Evolutionary conservation across 1,140 invertebrate species (phyloP), one percentile per base, ranked within the genome.

Genomic region (Carposina sasakii): DNA sequence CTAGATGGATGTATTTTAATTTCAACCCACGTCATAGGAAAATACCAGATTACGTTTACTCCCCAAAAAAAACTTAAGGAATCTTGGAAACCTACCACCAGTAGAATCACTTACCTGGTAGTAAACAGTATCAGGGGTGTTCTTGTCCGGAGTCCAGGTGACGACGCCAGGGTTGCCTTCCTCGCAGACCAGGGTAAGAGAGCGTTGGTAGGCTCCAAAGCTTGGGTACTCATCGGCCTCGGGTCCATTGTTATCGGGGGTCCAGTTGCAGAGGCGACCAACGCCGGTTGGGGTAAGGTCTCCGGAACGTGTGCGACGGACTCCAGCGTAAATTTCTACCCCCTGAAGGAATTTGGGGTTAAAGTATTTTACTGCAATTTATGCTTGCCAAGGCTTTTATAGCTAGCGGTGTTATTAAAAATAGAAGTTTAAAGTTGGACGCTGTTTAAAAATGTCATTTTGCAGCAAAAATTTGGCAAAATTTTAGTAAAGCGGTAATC

Each of bases 91-190:
- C n/a, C n/a, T n/a, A n/a, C n/a, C n/a, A n/a, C n/a, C n/a, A n/a
- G n/a, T n/a, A n/a, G n/a, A n/a, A n/a, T n/a, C n/a, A n/a, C 51
- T 50, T 53, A 94, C 93, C 87, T 96, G 95, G 83, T 97, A 98
- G 76, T 96, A 98, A 22, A 98, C 93, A 16, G 92, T 93, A 71
- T 97, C 93, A 0, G 96, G 96, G 1, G 95, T 97, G 52, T 93
- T 89, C 39, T 88, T 82, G 76, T 96, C 94, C 0, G 96, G 96
- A 2, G 90, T 96, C 93, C 95, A 98, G 54, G 90, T 89, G 15
- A 98, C 89, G 4, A 95, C 85, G 1, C 93, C 95, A 0, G 96
- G 94, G 57, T 93, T 90, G 1, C 95, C 95, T 23, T 87, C 85
- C 58, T 96, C 93, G 69, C 96, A 98, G 34, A 91, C 88, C 0